Conservation (phyloP, 2,888 invertebrate species). For the Protonemura montana region DNA sequence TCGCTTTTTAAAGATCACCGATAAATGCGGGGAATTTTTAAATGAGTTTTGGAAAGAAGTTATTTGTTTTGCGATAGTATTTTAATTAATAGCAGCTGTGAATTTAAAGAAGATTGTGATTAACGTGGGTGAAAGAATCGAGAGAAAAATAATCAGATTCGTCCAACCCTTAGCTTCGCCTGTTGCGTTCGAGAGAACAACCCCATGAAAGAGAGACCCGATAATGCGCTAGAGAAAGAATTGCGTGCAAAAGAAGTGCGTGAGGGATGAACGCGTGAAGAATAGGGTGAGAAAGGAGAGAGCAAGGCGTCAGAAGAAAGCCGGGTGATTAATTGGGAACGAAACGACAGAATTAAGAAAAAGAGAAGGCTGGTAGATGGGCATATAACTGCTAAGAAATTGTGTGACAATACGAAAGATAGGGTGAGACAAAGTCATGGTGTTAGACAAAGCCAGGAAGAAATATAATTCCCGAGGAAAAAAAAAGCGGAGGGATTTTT, state of each 20-base stretch:
- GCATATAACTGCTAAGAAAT: not conserved
- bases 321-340: conserved; percentile 15
- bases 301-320: conserved; percentile 23
- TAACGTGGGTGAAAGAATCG: not conserved
- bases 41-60: not conserved
- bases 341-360: conserved; percentile 39
- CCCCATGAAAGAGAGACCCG: not conserved
- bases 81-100: not conserved
- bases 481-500: conserved; percentile 39
- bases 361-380: not conserved
- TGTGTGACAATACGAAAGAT: conserved; percentile 18
- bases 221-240: conserved; percentile 26
- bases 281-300: not conserved
- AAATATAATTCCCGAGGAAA: conserved; percentile 29
- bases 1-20: too few species aligned
- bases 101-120: not conserved
- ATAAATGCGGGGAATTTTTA: not conserved
- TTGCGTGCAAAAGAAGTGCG: not conserved
- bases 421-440: not conserved
- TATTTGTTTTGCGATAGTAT: not conserved
- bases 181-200: not conserved
- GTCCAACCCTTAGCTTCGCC: not conserved
- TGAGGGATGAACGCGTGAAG: not conserved
- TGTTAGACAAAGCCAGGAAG: conserved; percentile 22
- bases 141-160: conserved; percentile 38